Percentiles rank a stretch among this genome's conserved stretches.
Conservation (phyloP, 2,797 vertebrate genomes). For the Myioborus melanocephalus region DNA sequence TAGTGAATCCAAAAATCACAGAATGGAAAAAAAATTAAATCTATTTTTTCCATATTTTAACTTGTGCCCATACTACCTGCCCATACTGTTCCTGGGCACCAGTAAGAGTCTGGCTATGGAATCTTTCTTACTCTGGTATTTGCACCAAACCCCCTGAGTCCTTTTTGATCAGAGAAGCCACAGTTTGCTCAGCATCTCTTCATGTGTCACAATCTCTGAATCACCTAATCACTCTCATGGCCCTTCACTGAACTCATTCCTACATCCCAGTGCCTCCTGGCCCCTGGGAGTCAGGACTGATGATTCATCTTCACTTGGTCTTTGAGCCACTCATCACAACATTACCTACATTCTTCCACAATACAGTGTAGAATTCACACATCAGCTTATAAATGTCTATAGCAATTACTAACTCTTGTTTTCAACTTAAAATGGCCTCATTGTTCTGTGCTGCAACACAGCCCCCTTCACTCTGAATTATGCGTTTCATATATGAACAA, state of each 20-base stretch:
- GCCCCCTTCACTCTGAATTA: neutral
- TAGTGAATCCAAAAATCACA: neutral
- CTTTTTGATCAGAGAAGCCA: neutral
- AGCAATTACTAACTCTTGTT: neutral
- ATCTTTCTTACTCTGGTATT: neutral
- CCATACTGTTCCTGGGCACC: too few relatives aligned
- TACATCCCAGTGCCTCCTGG: rapidly evolving
- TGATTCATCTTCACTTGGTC: neutral
- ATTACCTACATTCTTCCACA: neutral
- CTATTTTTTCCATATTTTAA: neutral
- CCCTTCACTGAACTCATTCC: neutral
- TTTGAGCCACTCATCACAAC: neutral
- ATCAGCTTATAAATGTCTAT: neutral
- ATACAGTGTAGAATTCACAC: neutral
- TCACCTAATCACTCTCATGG: neutral
- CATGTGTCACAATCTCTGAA: neutral
- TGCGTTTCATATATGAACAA: neutral
- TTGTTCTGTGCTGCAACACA: neutral
- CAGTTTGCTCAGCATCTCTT: neutral
- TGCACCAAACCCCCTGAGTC: neutral
- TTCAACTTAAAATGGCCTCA: neutral
- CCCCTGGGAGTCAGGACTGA: neutral
- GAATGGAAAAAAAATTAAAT: neutral
- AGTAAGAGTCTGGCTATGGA: neutral
- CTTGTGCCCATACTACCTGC: neutral